A percentile compares a stretch with the other conserved stretches of the same genome.
phyloP scores from a whole-genome alignment of 2,113 vertebrate genomes.

The Erinaceus europaeus region DNA sequence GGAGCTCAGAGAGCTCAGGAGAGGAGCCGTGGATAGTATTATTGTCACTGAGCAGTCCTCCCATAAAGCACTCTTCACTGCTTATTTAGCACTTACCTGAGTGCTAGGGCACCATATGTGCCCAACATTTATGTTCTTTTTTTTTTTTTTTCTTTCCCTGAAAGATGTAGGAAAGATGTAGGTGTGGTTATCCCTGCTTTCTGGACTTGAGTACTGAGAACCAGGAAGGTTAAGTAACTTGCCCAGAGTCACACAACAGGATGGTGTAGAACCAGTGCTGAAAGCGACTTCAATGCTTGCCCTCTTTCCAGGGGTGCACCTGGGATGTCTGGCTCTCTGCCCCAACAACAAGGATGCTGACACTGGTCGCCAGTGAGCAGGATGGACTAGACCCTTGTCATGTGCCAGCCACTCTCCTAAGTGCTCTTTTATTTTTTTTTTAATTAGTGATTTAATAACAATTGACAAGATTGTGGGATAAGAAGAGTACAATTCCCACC shows the following conservation, averaged over 20 bases:
- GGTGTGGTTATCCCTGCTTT: not conserved
- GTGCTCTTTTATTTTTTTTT: too few relatives aligned
- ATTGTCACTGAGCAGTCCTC: not conserved
- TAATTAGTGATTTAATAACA: too few relatives aligned
- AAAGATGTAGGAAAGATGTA: too few relatives aligned
- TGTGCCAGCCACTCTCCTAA: not conserved
- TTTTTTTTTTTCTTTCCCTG: too few relatives aligned
- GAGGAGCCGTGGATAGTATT: not conserved
- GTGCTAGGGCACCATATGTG: fast-evolving
- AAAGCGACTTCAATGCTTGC: too few relatives aligned
- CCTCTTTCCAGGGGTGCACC: not conserved
- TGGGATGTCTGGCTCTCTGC: not conserved
- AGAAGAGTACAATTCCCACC: too few relatives aligned
- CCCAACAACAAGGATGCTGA: fast-evolving
- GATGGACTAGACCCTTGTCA: not conserved
- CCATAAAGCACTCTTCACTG: not conserved
- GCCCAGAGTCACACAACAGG: too few relatives aligned
- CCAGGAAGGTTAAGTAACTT: not conserved
- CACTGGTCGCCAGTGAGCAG: too few relatives aligned
- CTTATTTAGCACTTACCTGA: not conserved
- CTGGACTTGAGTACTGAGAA: not conserved
- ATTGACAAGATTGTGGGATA: too few relatives aligned
- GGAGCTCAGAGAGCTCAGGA: not conserved
- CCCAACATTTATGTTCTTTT: not conserved
- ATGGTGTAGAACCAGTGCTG: too few relatives aligned